Base-by-base conservation (phyloP, 2,888 invertebrate species). In the Auanema freiburgensis region DNA sequence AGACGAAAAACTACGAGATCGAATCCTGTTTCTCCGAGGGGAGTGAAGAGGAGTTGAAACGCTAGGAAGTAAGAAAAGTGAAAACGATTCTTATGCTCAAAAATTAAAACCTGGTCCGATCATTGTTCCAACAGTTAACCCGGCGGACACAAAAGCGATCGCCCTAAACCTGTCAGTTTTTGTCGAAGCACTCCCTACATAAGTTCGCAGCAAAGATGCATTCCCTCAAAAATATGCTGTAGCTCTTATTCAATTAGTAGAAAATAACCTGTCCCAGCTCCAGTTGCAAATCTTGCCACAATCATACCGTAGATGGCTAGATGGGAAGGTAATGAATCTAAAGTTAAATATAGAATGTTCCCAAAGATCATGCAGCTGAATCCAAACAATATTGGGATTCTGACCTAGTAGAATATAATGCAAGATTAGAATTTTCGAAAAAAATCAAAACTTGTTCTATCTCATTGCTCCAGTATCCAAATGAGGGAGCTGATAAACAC, bases 21-120 rank as follows among this genome's bases (percentile, higher is more conserved):
- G 43, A 66, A 46, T 50, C 71, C 69, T 11, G 67, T 60, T 18
- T 56, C 56, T 14, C 76, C 76, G 8, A 76, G 61, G 10, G 75
- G 76, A 10, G 72, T 59, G 63, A 76, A 76, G 0, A 73, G 40
- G 0, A 74, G 58, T 67, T 76, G 75, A 14, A 76, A 49, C 1
- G 64, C 71, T 65, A 21, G n/a, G n/a, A n/a, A 14, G 8, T 33
- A 59, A 59, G 49, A n/a, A n/a, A n/a, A n/a, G n/a, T n/a, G n/a
- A n/a, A n/a, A n/a, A n/a, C n/a, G 6, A 18, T 12, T n/a, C n/a
- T n/a, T n/a, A n/a, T n/a, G n/a, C n/a, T n/a, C n/a, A n/a, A n/a
- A n/a, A n/a, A n/a, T n/a, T n/a, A 23, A 46, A 41, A 49, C 65
- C 70, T 11, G 75, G 75, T 0, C 74, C 75, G n/a, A 71, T 46